A percentile compares a stretch with the other conserved stretches of the same genome.
Conservation (phyloP, 1,140 invertebrate species). For the Schmidtea mediterranea region DNA sequence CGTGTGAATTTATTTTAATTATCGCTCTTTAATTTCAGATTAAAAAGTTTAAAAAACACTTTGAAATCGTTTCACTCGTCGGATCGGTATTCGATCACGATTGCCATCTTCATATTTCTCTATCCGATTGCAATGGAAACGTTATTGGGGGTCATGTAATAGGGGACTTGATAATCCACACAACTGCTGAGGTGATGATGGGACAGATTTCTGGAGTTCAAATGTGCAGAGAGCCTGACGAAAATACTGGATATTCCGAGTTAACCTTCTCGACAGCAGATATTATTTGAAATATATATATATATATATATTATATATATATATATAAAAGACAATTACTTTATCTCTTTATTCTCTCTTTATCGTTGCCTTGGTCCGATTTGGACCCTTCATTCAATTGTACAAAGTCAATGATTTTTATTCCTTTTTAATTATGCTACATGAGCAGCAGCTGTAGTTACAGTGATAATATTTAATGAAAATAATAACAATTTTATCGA, state of each 20-base stretch:
- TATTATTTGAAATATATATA: too few species aligned
- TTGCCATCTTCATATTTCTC: constrained; percentile 24
- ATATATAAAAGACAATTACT: too few species aligned
- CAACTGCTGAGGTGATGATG: constrained; percentile 27
- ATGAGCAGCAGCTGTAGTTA: too few species aligned
- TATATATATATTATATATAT: too few species aligned
- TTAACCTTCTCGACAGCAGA: constrained; percentile 9
- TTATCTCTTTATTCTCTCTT: too few species aligned
- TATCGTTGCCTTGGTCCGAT: too few species aligned
- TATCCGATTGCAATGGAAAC: constrained; percentile 20
- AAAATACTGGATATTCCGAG: constrained; percentile 20
- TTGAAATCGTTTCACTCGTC: constrained; percentile 27
- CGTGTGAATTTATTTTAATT: neutral
- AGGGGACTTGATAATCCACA: constrained; percentile 25
- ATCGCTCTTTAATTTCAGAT: constrained; percentile 14
- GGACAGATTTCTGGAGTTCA: constrained; percentile 15
- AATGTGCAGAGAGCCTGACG: constrained; percentile 18
- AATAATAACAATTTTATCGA: too few species aligned
- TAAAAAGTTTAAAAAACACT: constrained; percentile 15
- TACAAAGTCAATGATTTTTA: too few species aligned
- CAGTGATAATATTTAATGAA: too few species aligned
- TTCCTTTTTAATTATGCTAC: too few species aligned
- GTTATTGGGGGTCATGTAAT: constrained; percentile 28
- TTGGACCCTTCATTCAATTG: too few species aligned
- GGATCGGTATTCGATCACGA: constrained; percentile 22